phyloP scores from a whole-genome alignment of 30 jellyfish, hydroid and myxozoan genomes.

The Mastigias papua region DNA sequence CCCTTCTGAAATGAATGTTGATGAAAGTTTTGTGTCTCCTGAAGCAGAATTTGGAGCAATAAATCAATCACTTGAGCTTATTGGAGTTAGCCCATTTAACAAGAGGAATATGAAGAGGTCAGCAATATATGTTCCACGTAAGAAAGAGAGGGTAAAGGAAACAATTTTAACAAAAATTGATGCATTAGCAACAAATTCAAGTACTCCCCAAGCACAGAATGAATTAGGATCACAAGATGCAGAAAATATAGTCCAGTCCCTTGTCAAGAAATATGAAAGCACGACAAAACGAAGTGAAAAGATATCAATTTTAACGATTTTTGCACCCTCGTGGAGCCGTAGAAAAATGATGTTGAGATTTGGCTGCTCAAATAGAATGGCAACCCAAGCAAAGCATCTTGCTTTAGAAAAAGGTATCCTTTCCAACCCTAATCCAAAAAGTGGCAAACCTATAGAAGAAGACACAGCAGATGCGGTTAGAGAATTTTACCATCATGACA shows the following conservation, averaged over 20 bases:
- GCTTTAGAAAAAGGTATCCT: constrained; percentile 66
- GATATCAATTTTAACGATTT: constrained; percentile 40
- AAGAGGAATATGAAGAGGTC: not conserved
- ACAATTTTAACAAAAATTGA: not conserved
- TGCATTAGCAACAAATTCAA: not conserved
- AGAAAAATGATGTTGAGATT: constrained; percentile 41
- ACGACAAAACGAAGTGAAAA: constrained; percentile 32
- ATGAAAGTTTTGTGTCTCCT: not conserved
- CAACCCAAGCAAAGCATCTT: constrained; percentile 48
- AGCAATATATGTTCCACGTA: not conserved
- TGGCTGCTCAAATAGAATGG: constrained; percentile 55
- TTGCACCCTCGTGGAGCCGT: constrained; percentile 44
- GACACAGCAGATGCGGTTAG: not conserved
- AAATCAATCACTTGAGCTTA: not conserved
- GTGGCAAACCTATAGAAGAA: constrained; percentile 21
- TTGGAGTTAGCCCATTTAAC: constrained; percentile 10
- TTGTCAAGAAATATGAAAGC: constrained; percentile 10
- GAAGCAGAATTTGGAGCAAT: constrained; percentile 8
- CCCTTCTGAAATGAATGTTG: not conserved
- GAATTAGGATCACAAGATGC: not conserved
- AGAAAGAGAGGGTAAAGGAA: not conserved
- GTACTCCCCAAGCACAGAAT: constrained; percentile 16
- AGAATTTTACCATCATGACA: constrained; percentile 12
- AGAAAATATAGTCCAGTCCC: constrained; percentile 18
- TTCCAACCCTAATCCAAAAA: constrained; percentile 52